Conservation (phyloP, 2,888 invertebrate genomes). For the Serrognathus titanus region DNA sequence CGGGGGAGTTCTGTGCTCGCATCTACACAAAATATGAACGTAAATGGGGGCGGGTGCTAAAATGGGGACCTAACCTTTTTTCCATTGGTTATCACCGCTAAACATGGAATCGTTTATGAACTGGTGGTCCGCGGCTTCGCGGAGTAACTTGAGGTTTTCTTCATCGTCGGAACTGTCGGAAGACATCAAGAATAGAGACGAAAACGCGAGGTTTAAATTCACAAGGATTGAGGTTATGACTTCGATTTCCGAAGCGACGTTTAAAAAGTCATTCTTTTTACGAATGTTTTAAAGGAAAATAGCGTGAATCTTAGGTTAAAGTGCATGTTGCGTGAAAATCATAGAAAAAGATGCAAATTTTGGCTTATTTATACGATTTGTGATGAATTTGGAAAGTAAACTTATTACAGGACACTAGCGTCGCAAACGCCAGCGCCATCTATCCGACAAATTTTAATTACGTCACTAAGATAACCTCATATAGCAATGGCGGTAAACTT, state of each 20-base stretch:
- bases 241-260: background rate
- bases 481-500: no score
- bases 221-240: background rate
- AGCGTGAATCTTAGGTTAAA: no score
- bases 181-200: constrained; percentile 28
- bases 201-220: background rate
- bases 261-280: background rate
- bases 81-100: constrained; percentile 12
- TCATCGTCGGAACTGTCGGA: constrained; percentile 43
- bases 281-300: no score
- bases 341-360: no score
- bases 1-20: no score
- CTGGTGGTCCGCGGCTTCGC: constrained; percentile 52
- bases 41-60: background rate
- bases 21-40: constrained; percentile 5
- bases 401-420: no score
- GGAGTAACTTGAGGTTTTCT: constrained; percentile 36
- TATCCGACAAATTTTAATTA: no score
- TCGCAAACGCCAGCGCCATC: no score
- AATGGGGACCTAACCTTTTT: constrained; percentile 14
- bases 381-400: no score
- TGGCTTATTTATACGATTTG: no score
- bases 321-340: no score
- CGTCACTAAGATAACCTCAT: no score
- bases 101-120: constrained; percentile 49